Evolutionary conservation across 2,113 vertebrate genomes (phyloP).

Genomic region (Ginglymostoma cirratum): DNA sequence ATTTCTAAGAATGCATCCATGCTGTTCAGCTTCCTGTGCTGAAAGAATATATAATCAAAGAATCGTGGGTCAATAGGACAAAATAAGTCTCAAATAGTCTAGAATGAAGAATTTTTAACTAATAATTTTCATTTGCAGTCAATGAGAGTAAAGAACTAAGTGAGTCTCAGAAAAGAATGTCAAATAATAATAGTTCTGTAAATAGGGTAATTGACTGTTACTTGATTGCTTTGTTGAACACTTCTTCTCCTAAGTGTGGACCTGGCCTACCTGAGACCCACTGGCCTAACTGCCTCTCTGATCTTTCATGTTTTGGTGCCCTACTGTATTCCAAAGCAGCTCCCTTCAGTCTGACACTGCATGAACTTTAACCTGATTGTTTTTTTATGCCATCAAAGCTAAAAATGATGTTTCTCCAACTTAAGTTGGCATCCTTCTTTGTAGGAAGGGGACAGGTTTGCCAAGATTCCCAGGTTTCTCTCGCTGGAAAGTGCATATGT

Average conservation of each 20-base stretch:
- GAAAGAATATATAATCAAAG: not conserved
- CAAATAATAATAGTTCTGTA: not conserved
- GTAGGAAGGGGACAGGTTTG: not conserved
- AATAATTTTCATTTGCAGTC: not conserved
- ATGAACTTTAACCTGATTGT: not conserved
- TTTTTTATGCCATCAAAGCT: not conserved
- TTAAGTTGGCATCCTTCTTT: not conserved
- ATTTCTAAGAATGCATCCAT: not conserved
- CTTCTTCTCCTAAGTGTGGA: not conserved
- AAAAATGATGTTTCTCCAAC: not conserved
- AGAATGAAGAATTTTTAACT: not conserved
- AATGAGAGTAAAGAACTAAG: not conserved
- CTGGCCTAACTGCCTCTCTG: not conserved
- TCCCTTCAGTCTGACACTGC: not conserved
- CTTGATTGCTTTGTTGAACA: not conserved
- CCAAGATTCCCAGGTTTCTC: not conserved
- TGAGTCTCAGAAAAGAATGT: not conserved
- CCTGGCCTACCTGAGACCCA: not conserved
- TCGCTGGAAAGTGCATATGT: not conserved
- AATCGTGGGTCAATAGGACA: not conserved
- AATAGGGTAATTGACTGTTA: not conserved
- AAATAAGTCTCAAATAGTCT: not conserved
- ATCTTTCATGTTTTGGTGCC: not conserved
- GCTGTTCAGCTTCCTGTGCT: not conserved
- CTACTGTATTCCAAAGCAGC: not conserved